A percentile compares a stretch with the other conserved stretches of the same genome.
These are phyloP conservation scores for Drosophila leonis DNA, from an alignment of 2,888 invertebrate genomes.

Conservation along the genomic window DNA sequence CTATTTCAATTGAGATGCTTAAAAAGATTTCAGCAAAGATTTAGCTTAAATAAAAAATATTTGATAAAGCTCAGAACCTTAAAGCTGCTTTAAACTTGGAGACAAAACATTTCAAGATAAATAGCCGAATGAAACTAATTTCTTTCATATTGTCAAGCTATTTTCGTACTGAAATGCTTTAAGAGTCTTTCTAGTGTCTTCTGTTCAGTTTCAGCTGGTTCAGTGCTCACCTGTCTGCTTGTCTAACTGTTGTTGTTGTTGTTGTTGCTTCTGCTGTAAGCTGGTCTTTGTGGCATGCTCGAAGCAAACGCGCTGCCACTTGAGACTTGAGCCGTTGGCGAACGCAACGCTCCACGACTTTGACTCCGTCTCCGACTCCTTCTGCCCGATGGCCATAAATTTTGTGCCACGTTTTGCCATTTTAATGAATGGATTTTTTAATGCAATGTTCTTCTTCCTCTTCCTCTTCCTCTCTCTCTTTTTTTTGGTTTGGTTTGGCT, in stretches of 20 bases:
- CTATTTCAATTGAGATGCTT: no score
- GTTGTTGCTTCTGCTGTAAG: conserved; percentile 21
- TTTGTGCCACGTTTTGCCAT: conserved; percentile 79
- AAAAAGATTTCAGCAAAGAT: no score
- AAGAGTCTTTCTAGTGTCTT: no score
- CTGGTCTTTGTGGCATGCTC: conserved; percentile 47
- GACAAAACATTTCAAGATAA: neutral
- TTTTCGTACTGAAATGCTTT: neutral
- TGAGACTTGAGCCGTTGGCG: conserved; percentile 38
- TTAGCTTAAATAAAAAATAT: no score
- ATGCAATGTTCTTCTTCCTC: conserved; percentile 68
- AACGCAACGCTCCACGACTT: conserved; percentile 13
- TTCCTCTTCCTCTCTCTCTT: neutral
- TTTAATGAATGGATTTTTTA: conserved; percentile 82
- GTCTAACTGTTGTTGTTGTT: conserved; percentile 18
- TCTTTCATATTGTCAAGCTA: neutral
- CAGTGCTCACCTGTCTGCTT: conserved; percentile 40
- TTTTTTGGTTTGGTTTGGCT: conserved; percentile 48
- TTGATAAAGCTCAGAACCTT: no score
- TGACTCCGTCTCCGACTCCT: conserved; percentile 20
- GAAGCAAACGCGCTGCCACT: conserved; percentile 50
- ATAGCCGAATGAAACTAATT: neutral
- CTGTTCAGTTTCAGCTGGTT: conserved; percentile 1
- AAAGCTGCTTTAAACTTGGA: neutral
- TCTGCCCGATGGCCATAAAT: conserved; percentile 68